These are phyloP conservation scores for Chymomyza fuscimana DNA, from an alignment of 2,888 invertebrate species.

Conservation along the genomic window DNA sequence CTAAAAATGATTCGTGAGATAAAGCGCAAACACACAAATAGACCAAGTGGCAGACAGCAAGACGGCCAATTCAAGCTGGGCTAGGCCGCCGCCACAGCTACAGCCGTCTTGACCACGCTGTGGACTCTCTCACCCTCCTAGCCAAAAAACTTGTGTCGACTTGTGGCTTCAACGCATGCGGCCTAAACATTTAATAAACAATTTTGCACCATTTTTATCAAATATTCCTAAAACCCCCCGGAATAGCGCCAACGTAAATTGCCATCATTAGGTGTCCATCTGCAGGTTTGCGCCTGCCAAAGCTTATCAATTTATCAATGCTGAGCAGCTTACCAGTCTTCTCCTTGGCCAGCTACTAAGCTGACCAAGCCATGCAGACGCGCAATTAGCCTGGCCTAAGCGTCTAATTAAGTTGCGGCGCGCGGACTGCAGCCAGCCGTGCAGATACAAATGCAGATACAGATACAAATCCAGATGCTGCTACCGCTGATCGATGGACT, in stretches of 20 bases:
- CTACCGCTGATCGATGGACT: conserved; percentile 54
- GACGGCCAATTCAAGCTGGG: conserved; percentile 26
- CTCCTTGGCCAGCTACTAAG: not conserved
- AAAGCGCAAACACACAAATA: conserved; percentile 43
- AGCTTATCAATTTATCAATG: conserved; percentile 64
- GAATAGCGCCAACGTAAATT: conserved; percentile 49
- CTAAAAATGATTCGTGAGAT: conserved; percentile 69
- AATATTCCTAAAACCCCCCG: conserved; percentile 22
- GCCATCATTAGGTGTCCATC: conserved; percentile 69
- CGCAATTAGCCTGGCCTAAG: conserved; percentile 66
- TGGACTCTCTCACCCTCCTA: not conserved
- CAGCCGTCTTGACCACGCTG: not conserved
- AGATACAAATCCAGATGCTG: conserved; percentile 29
- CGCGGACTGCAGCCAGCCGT: not conserved
- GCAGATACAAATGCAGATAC: conserved; percentile 14
- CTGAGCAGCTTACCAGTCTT: conserved; percentile 16
- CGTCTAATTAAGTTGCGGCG: conserved; percentile 69
- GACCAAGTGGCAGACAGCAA: conserved; percentile 45
- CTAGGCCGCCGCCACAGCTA: conserved; percentile 27
- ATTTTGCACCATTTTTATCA: conserved; percentile 63
- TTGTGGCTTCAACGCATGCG: conserved; percentile 23
- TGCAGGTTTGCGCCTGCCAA: conserved; percentile 39
- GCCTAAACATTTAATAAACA: conserved; percentile 60
- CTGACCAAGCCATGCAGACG: conserved; percentile 29
- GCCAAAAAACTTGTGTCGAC: not conserved